Evolutionary conservation across 2,797 vertebrate genomes (phyloP).

Genomic region (Hippopotamyrus pictus): DNA sequence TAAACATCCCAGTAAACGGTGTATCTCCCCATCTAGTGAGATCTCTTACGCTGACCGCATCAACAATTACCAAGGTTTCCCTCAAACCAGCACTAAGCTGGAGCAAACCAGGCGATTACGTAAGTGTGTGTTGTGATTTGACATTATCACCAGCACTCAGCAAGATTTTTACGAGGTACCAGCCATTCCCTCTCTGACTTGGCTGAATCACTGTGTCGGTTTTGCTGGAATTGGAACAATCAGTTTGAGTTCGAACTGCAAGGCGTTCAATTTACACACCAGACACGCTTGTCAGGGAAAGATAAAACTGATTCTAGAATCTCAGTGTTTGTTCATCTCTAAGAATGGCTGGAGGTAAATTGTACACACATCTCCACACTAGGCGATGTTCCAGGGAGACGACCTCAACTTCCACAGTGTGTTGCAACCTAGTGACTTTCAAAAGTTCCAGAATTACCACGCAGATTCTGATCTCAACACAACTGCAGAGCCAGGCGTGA

Average conservation of each 20-base stretch:
- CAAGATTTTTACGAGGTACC: background rate
- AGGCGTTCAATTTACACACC: background rate
- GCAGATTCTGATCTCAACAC: background rate
- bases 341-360: background rate
- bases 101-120: slow-evolving; percentile 1
- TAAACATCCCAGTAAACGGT: background rate
- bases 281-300: background rate
- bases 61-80: background rate
- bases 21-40: background rate
- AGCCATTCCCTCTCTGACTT: background rate
- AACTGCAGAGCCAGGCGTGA: background rate
- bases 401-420: background rate
- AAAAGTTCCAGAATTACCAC: background rate
- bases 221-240: background rate
- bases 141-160: slow-evolving; percentile 6
- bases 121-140: slow-evolving; percentile 20
- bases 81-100: background rate
- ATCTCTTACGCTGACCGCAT: background rate
- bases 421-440: background rate
- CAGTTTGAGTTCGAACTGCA: background rate
- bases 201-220: background rate
- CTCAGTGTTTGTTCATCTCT: background rate
- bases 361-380: background rate
- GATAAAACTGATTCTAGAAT: background rate
- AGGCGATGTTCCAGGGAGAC: background rate